These are phyloP conservation scores for Conistra vaccinii DNA, from an alignment of 2,888 invertebrate genomes.

Conservation along the genomic window DNA sequence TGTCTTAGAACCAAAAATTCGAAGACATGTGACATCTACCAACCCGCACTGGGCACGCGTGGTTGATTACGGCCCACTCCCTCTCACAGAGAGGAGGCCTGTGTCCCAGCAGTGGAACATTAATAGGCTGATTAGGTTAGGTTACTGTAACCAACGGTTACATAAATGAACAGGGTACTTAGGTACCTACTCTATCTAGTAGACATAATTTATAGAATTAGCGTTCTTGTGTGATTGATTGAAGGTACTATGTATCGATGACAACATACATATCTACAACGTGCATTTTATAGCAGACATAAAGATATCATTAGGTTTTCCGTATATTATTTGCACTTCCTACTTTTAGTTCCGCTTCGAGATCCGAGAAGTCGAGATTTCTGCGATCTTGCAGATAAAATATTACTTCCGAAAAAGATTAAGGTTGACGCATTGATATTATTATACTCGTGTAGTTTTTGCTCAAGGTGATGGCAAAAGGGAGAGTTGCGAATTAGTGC, in stretches of 20 bases:
- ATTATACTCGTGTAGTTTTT: slow-evolving; percentile 30
- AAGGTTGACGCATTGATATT: too few relatives aligned
- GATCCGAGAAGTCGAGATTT: slow-evolving; percentile 22
- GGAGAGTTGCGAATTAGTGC: background rate
- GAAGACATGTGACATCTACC: too few relatives aligned
- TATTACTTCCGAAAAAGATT: slow-evolving; percentile 60
- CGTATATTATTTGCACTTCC: slow-evolving; percentile 67
- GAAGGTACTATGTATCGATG: background rate
- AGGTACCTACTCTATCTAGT: background rate
- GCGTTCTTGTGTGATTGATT: slow-evolving; percentile 43
- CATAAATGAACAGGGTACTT: background rate
- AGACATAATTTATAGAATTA: slow-evolving; percentile 34
- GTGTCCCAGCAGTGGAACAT: too few relatives aligned
- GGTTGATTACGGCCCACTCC: too few relatives aligned
- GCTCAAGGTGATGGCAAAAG: slow-evolving; percentile 21
- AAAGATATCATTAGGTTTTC: slow-evolving; percentile 58
- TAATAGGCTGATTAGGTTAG: too few relatives aligned
- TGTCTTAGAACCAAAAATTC: too few relatives aligned
- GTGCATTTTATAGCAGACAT: slow-evolving; percentile 4
- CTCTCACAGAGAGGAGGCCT: too few relatives aligned
- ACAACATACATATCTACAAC: slow-evolving; percentile 1
- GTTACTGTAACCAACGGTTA: too few relatives aligned
- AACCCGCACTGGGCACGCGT: too few relatives aligned
- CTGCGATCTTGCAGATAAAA: slow-evolving; percentile 40
- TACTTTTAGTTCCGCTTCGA: slow-evolving; percentile 69